These are phyloP conservation scores for Potamarius usumacintae DNA, from an alignment of 2,113 vertebrate genomes.

Conservation along the genomic window DNA sequence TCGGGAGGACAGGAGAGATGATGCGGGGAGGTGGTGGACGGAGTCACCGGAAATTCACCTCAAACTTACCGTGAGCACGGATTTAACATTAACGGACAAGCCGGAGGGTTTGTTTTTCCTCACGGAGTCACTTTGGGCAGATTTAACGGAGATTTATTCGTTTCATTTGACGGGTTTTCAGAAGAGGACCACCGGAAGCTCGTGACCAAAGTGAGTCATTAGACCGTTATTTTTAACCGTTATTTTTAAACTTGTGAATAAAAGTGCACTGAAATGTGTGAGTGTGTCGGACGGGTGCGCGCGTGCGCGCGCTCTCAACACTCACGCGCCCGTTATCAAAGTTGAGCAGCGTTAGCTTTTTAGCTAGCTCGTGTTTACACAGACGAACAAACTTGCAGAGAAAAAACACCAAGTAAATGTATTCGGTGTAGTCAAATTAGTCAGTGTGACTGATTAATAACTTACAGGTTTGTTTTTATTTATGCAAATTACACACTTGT, in stretches of 20 bases:
- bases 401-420: not conserved
- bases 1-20: not conserved
- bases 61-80: not conserved
- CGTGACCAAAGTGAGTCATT: slow-evolving; percentile 62
- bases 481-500: not conserved
- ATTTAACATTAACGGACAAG: too few relatives aligned
- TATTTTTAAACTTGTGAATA: not conserved
- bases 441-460: not conserved
- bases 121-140: not conserved
- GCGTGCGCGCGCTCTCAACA: not conserved
- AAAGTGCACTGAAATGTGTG: not conserved
- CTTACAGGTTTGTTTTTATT: not conserved
- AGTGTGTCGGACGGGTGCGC: not conserved
- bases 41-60: not conserved
- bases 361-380: not conserved
- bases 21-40: not conserved
- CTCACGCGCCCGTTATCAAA: too few relatives aligned
- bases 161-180: too few relatives aligned
- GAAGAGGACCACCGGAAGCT: not conserved
- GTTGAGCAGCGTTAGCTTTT: not conserved
- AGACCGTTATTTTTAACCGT: slow-evolving; percentile 17
- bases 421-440: not conserved
- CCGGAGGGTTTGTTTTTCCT: too few relatives aligned
- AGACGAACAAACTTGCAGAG: too few relatives aligned
- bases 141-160: not conserved